These are phyloP conservation scores for Lasioglossum oenotherae DNA, from an alignment of 2,888 invertebrate genomes.

Conservation along the genomic window DNA sequence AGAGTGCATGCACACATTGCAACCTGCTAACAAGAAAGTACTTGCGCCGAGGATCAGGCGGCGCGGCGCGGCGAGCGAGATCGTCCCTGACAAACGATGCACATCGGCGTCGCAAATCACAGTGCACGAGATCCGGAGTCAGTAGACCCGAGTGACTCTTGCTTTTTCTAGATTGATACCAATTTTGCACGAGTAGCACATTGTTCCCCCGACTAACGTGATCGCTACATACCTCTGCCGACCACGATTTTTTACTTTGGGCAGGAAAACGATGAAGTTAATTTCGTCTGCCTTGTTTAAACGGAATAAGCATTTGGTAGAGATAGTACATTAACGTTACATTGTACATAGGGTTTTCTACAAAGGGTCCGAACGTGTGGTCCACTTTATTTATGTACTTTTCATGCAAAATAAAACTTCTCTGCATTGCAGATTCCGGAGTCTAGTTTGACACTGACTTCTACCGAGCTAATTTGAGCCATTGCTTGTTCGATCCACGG, in stretches of 20 bases:
- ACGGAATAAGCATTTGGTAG: background rate
- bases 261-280: background rate
- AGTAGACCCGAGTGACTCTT: background rate
- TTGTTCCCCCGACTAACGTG: background rate
- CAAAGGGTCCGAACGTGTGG: background rate
- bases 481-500: background rate
- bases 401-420: background rate
- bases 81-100: slow-evolving; percentile 3
- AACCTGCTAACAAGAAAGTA: background rate
- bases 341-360: too few relatives aligned
- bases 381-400: background rate
- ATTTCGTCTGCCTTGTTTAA: background rate
- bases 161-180: background rate
- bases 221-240: background rate
- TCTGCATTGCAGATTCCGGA: background rate
- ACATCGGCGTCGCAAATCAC: background rate
- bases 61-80: background rate
- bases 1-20: background rate
- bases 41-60: slow-evolving; percentile 2
- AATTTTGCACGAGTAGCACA: background rate
- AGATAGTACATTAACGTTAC: background rate
- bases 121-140: background rate
- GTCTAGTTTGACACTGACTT: background rate
- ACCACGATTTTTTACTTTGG: background rate
- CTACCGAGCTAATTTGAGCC: background rate